Evolutionary conservation across 2,888 invertebrate genomes (phyloP).

Genomic region (Metalampra italica): DNA sequence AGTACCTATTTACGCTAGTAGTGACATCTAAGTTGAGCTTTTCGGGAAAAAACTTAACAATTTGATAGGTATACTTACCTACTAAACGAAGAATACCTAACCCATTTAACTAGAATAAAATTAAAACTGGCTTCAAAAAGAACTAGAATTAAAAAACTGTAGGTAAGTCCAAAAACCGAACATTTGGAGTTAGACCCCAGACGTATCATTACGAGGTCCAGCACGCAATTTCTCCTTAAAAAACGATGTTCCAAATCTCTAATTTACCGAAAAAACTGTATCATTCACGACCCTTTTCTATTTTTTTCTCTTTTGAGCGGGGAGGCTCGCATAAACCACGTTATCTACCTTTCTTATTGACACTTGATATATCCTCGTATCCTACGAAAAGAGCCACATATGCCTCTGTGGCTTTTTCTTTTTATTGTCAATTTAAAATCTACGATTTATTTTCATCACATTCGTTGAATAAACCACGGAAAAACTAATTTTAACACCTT

Average conservation of each 20-base stretch:
- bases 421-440: too few species aligned
- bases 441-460: too few species aligned
- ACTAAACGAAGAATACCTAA: background rate
- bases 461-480: too few species aligned
- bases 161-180: background rate
- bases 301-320: slow-evolving; percentile 37
- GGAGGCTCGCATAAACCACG: slow-evolving; percentile 5
- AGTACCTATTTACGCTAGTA: too few species aligned
- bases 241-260: slow-evolving; percentile 59
- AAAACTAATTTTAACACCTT: too few species aligned
- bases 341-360: background rate
- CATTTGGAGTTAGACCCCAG: slow-evolving; percentile 27
- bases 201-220: slow-evolving; percentile 60
- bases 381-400: too few species aligned
- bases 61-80: background rate
- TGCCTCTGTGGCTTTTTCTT: too few species aligned
- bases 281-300: slow-evolving; percentile 66
- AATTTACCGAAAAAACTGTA: slow-evolving; percentile 76
- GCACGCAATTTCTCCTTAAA: slow-evolving; percentile 69
- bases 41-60: background rate
- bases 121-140: background rate
- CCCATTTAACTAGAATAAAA: too few species aligned
- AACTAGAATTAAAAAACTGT: background rate
- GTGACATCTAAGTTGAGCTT: background rate
- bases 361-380: too few species aligned